Base-by-base conservation (phyloP, 2,888 invertebrate species). In the Holacanthella duospinosa region DNA sequence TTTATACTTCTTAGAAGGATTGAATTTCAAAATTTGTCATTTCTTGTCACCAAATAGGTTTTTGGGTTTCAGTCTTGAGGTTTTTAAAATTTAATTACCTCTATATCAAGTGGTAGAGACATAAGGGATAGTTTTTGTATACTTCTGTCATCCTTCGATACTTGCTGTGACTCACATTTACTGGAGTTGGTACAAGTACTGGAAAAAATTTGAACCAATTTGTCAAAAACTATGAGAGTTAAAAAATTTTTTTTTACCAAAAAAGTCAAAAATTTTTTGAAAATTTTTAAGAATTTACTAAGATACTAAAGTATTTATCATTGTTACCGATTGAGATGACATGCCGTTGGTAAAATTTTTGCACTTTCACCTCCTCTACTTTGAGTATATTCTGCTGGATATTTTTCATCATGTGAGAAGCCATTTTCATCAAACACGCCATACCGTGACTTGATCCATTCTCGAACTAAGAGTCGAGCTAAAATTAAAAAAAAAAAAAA, bases 351-450 rank as follows among this genome's bases (percentile, higher is more conserved):
- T 55, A 68, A 65, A 60, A 65, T 60, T 70, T 72, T 70, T 60
- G 69, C 71, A 66, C 67, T 64, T 24, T 64, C 62, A 29, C 68
- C 72, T 53, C 69, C 69, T 9, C 19, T 48, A 21, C 48, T 48
- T 21, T 48, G 19, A 36, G 36, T 12, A 60, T 64, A 71, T 65
- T 69, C 69, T 19, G 68, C 67, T 43, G 76, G 77, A 68, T 75
- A 76, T 63, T 71, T 71, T 4, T 70, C 68, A 70, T 76, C 76
- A 54, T 67, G 68, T n/a, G 66, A 63, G 63, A 73, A 76, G 27
- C 77, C 77, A 63, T 77, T 76, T 68, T 79, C 79, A 64, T 78
- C 78, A 71, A 78, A 79, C 29, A 79, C 75, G 26, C 79, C 79
- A 75, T 78, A 79, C 26, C 78, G 75, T 59, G 77, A 75, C 64